Evolutionary conservation across 2,797 vertebrate species (phyloP), one percentile per base, ranked within the genome.

Genomic region (Bufotes viridis): DNA sequence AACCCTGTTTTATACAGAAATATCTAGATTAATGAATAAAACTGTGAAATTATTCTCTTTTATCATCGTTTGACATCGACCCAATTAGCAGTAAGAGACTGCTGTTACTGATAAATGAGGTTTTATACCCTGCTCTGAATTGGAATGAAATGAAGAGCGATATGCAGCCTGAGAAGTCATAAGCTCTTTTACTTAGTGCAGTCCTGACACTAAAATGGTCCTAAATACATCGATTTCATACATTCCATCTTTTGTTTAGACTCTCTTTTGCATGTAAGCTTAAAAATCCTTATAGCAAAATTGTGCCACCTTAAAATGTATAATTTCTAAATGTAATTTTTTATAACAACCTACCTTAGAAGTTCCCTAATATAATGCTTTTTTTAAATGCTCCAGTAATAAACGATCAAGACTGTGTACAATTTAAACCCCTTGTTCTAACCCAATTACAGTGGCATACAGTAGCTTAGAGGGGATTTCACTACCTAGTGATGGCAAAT

Each of bases 41-140:
- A 65, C 74, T 61, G 76, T 49, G 84, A 53, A 82, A 81, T 74
- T 69, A 81, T 87, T 90, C 87, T 49, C 82, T 90, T 67, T 88
- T 85, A 63, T 91, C 75, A 14, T 76, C 89, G 72, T 67, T 76
- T 87, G 87, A 81, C 88, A 87, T 87, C 34, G 84, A 82, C 55
- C 89, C 90, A 92, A 93, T 92, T 90, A 92, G 87, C 91, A 91
- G 88, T 87, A 84, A 87, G 87, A 88, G 91, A 87, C 78, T 89
- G 85, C 78, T 90, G 83, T 81, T 82, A 72, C 85, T 88, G 89
- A 93, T 91, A 89, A 93, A 12, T 90, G n/a, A 78, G 82, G 85
- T 74, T 82, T 26, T 13, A 63, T 24, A 90, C 84, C 88, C 90
- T 82, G 57, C 79, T 91, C 90, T 83, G 67, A 90, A 93, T 88